Evolutionary conservation across 2,888 invertebrate genomes (phyloP).

Genomic region (Dioctria linearis): DNA sequence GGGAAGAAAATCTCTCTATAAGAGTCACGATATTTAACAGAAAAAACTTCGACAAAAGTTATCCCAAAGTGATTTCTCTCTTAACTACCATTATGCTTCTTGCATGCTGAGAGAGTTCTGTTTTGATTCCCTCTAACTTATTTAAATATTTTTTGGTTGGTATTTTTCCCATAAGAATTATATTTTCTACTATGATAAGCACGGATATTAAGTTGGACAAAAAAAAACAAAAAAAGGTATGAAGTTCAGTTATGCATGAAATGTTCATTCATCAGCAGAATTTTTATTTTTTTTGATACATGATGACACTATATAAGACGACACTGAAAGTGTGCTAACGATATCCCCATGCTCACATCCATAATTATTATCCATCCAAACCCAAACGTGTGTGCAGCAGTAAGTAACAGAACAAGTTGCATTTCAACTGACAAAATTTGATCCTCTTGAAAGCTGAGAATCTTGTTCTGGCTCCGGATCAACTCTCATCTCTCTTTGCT

Average conservation of each 20-base stretch:
- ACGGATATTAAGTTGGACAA: no score
- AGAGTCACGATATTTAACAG: no score
- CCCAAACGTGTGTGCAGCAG: constrained; percentile 1
- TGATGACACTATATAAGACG: constrained; percentile 2
- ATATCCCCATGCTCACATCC: constrained; percentile 22
- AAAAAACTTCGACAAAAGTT: no score
- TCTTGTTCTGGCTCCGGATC: constrained; percentile 44
- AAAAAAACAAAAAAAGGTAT: background rate
- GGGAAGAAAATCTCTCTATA: no score
- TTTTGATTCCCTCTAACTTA: background rate
- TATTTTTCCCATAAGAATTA: background rate
- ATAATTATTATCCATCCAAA: background rate
- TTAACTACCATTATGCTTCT: no score
- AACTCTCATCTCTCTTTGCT: constrained; percentile 9
- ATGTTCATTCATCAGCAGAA: background rate
- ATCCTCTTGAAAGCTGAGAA: constrained; percentile 49
- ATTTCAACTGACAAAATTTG: constrained; percentile 42
- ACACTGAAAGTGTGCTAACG: constrained; percentile 38
- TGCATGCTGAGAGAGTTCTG: no score
- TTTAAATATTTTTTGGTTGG: background rate
- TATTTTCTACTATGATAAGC: no score
- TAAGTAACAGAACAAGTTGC: constrained; percentile 15
- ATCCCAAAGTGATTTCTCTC: no score
- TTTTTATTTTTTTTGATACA: background rate
- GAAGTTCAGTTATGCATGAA: background rate